Conservation (phyloP, 1,140 invertebrate genomes). For the Drosophila suzukii region DNA sequence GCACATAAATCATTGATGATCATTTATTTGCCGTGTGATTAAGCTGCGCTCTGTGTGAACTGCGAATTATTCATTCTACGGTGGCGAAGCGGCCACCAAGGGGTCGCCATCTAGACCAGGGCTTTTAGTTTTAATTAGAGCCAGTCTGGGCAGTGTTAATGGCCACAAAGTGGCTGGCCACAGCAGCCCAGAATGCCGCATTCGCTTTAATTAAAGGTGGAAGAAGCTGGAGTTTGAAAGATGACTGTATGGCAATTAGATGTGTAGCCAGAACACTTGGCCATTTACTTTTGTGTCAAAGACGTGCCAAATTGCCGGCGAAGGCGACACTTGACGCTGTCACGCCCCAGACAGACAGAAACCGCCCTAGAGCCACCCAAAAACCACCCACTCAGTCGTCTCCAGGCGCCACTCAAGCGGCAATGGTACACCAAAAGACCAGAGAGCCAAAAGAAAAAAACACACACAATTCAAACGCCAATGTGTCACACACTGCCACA, state of each 20-base stretch:
- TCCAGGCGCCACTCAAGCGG: slow-evolving; percentile 56
- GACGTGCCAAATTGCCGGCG: slow-evolving; percentile 63
- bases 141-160: slow-evolving; percentile 44
- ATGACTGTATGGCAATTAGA: slow-evolving; percentile 55
- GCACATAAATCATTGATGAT: slow-evolving; percentile 18
- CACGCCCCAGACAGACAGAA: slow-evolving; percentile 56
- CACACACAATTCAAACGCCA: slow-evolving; percentile 52
- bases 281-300: slow-evolving; percentile 65
- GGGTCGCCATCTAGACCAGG: not conserved
- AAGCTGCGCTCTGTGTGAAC: slow-evolving; percentile 8
- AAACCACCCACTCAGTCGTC: slow-evolving; percentile 20
- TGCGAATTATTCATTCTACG: slow-evolving; percentile 25
- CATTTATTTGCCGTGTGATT: slow-evolving; percentile 18
- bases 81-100: slow-evolving; percentile 4
- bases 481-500: slow-evolving; percentile 59
- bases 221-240: slow-evolving; percentile 19
- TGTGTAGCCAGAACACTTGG: slow-evolving; percentile 64
- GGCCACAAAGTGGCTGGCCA: slow-evolving; percentile 50
- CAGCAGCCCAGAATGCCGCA: slow-evolving; percentile 20
- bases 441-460: slow-evolving; percentile 10
- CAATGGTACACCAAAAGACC: slow-evolving; percentile 13
- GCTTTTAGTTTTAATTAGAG: slow-evolving; percentile 57
- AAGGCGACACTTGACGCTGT: slow-evolving; percentile 58
- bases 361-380: slow-evolving; percentile 19
- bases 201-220: slow-evolving; percentile 52